These are phyloP conservation scores for Yponomeuta evonymella DNA, from an alignment of 2,888 invertebrate species.

Conservation along the genomic window DNA sequence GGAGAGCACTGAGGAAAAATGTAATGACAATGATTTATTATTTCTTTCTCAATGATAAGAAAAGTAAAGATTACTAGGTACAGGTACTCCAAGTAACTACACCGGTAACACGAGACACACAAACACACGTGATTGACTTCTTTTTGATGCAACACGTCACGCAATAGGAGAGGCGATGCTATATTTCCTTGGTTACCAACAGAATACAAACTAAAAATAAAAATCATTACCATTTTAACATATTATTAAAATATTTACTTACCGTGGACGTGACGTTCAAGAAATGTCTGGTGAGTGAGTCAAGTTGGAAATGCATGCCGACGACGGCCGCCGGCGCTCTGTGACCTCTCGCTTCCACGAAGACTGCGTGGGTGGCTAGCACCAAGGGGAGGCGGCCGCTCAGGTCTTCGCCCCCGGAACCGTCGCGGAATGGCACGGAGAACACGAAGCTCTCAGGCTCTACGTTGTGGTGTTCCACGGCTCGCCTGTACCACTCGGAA, in stretches of 20 bases:
- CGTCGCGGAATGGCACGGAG: constrained; percentile 88
- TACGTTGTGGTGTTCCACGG: constrained; percentile 90
- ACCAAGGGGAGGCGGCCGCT: constrained; percentile 78
- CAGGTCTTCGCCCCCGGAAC: constrained; percentile 76
- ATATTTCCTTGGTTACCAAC: too few relatives aligned
- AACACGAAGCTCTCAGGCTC: constrained; percentile 94
- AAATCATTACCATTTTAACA: not conserved
- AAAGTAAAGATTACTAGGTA: too few relatives aligned
- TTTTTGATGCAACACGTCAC: too few relatives aligned
- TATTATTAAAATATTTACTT: constrained; percentile 33
- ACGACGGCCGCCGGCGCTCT: constrained; percentile 93
- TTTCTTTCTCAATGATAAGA: too few relatives aligned
- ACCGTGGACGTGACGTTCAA: constrained; percentile 92
- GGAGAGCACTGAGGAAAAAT: constrained; percentile 78
- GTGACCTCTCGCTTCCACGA: constrained; percentile 88
- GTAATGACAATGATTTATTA: not conserved
- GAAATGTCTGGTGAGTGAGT: constrained; percentile 88
- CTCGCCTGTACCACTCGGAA: constrained; percentile 92
- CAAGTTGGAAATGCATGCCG: constrained; percentile 91
- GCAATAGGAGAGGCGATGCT: not conserved
- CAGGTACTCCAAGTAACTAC: too few relatives aligned
- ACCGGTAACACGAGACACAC: too few relatives aligned
- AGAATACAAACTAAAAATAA: not conserved
- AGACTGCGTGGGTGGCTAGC: constrained; percentile 93
- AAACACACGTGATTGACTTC: too few relatives aligned